phyloP scores from a whole-genome alignment of 2,888 invertebrate species.

The Clistopyga incitator region DNA sequence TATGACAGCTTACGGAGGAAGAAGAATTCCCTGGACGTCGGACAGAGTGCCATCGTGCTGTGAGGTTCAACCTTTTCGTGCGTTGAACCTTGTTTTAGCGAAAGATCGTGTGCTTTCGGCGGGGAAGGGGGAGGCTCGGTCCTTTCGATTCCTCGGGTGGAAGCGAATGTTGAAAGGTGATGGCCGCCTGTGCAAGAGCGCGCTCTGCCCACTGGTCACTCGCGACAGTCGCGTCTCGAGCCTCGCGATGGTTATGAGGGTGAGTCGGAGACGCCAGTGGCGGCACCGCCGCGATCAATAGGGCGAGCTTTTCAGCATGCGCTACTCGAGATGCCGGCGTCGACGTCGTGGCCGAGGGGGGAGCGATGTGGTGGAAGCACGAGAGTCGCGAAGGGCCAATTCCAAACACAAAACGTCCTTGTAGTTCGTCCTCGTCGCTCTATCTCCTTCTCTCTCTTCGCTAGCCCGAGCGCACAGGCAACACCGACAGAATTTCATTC shows the following conservation, averaged over 20 bases:
- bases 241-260: slow-evolving; percentile 78
- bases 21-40: slow-evolving; percentile 73
- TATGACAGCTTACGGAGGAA: slow-evolving; percentile 76
- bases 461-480: background rate
- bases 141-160: background rate
- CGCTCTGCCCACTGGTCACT: slow-evolving; percentile 34
- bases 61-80: slow-evolving; percentile 25
- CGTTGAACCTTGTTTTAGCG: background rate
- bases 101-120: background rate
- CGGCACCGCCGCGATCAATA: slow-evolving; percentile 68
- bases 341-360: slow-evolving; percentile 38
- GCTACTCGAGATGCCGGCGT: slow-evolving; percentile 67
- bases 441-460: slow-evolving; percentile 1
- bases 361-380: background rate
- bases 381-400: slow-evolving; percentile 5
- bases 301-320: slow-evolving; percentile 68
- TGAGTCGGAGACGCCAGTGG: slow-evolving; percentile 51
- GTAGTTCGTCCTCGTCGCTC: background rate
- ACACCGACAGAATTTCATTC: slow-evolving; percentile 29
- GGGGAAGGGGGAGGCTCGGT: background rate
- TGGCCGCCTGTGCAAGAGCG: slow-evolving; percentile 10
- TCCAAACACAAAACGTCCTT: background rate
- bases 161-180: background rate
- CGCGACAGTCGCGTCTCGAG: slow-evolving; percentile 74
- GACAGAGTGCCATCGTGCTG: slow-evolving; percentile 74